Base-by-base conservation (phyloP, 2,888 invertebrate genomes). In the Leptopilina drosophilae region DNA sequence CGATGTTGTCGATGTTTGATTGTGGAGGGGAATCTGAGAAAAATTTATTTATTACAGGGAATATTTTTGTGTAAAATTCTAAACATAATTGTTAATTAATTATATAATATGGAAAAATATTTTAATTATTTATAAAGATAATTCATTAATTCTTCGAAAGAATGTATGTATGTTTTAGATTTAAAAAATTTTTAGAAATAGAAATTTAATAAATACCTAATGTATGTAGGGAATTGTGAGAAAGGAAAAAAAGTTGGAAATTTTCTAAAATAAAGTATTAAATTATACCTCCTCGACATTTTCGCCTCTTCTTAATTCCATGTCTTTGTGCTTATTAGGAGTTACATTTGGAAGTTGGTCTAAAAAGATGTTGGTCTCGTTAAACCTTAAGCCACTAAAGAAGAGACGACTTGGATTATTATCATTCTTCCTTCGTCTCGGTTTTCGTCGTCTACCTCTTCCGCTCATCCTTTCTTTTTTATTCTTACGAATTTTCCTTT, bases 381-480 rank as follows among this genome's bases (percentile, higher is more conserved):
- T 73, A 73, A 33, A n/a, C 33, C 33, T 73, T n/a, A 73, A 56
- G 56, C 56, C 73, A 73, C 40, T n/a, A 33, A 49, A 73, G 49
- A 73, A 73, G n/a, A 73, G 73, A 33, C 73, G 73, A 56, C 53
- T 33, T 5, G 26, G 3, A 73, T 73, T 73, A 73, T 73, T 73
- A 73, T 73, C 56, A 65, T 67, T 77, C 59, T 46, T 77, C 67
- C 66, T 77, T 56, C 77, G 53, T 33, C 56, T 53, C 6, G 53
- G 62, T 78, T 77, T 8, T 15, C 77, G 67, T 53, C 77, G 49
- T 46, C 79, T 80, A 59, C 69, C 59, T 46, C 76, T 80, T 69
- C 69, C 59, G 49, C 67, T 78, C 20, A 20, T 20, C 20, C 73
- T 79, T 64, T 20, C 82, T 62, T 64, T 77, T 53, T 79, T 83